Percentiles rank a stretch among this genome's conserved stretches.
Conservation (phyloP, 2,888 invertebrate species). For the Corbicula japonica region DNA sequence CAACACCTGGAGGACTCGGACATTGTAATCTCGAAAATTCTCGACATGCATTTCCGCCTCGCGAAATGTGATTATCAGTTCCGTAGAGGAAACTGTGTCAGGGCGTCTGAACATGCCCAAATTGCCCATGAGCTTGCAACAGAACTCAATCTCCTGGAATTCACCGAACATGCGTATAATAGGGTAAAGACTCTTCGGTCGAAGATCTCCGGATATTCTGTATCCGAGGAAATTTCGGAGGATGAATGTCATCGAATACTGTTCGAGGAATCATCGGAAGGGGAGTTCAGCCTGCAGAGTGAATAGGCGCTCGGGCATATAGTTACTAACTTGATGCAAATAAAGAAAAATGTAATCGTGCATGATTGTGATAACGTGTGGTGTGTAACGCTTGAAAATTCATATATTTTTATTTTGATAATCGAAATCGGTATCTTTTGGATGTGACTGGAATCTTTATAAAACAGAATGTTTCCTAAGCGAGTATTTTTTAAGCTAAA, state of each 20-base stretch:
- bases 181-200: constrained; percentile 44
- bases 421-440: no score
- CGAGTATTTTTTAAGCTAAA: no score
- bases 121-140: constrained; percentile 50
- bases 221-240: constrained; percentile 28
- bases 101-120: constrained; percentile 64
- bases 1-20: constrained; percentile 63
- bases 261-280: constrained; percentile 27
- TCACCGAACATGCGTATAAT: constrained; percentile 66
- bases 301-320: no score
- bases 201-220: constrained; percentile 3
- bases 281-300: not conserved
- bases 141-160: constrained; percentile 63
- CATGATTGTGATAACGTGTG: no score
- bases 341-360: no score
- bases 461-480: no score
- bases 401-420: no score
- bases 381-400: no score
- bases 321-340: no score
- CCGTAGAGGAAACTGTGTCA: constrained; percentile 41
- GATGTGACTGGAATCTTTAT: no score
- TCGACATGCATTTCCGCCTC: constrained; percentile 63
- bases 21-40: constrained; percentile 62
- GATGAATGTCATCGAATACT: constrained; percentile 42
- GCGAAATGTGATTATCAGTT: constrained; percentile 69